Conservation (phyloP, 2,113 vertebrate species). For the Recurvirostra avosetta region DNA sequence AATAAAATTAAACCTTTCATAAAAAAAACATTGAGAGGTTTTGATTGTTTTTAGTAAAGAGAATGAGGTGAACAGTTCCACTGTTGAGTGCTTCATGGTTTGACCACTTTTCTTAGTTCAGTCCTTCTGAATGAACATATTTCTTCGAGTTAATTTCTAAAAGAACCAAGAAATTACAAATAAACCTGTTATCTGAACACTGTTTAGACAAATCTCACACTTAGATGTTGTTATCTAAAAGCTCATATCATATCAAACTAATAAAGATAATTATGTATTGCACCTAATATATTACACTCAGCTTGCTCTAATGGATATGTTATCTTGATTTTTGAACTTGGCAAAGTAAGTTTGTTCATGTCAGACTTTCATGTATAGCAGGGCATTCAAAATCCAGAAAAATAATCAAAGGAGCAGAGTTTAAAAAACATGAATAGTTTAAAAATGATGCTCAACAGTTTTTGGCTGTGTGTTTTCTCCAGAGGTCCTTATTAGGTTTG, state of each 20-base stretch:
- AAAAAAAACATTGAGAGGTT: not conserved
- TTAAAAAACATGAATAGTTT: not conserved
- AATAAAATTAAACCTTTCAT: not conserved
- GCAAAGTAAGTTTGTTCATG: not conserved
- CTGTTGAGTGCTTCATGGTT: not conserved
- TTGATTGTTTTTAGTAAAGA: not conserved
- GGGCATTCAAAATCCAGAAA: not conserved
- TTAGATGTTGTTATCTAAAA: not conserved
- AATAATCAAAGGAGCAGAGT: not conserved
- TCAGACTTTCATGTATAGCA: not conserved
- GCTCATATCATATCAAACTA: not conserved
- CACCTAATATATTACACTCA: not conserved
- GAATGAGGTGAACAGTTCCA: not conserved
- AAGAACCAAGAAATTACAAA: not conserved
- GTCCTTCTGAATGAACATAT: not conserved
- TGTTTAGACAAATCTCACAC: not conserved
- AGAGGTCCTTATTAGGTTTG: not conserved
- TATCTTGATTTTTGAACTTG: not conserved
- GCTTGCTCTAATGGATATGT: not conserved
- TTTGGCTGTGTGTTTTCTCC: not conserved
- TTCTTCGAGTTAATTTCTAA: slow-evolving; percentile 12
- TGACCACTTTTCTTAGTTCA: not conserved
- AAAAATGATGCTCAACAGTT: not conserved
- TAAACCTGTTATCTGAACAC: not conserved
- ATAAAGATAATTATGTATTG: not conserved